Evolutionary conservation across 1,140 invertebrate species (phyloP), one percentile per base, ranked within the genome.

Genomic region (Harpegnathos saltator): DNA sequence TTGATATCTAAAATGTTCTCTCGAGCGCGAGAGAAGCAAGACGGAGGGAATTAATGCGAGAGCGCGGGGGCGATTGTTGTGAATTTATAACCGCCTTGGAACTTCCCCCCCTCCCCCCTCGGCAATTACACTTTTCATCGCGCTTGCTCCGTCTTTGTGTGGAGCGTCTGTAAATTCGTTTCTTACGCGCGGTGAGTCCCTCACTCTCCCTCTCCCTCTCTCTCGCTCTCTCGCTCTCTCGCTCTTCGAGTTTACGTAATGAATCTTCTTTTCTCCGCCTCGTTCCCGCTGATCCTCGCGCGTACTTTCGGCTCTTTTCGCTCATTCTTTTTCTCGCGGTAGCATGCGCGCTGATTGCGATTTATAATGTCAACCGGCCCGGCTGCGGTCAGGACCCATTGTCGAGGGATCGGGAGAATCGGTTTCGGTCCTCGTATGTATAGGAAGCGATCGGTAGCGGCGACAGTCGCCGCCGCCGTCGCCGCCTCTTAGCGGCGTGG

Each of bases 321-420:
- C 63, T 68, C 83, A 69, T 83, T 71, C 65, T 71, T 80, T 71
- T 59, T 69, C 48, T 52, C 65, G 38, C 22, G 63, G 85, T 82
- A 86, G 81, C 68, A 50, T 59, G 73, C 73, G 77, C 85, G 72
- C 86, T 91, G 91, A 92, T 92, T 92, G 91, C 91, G 90, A 92
- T 92, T 91, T 92, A 92, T 91, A 92, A 91, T 92, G 83, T 85
- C 78, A 85, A 85, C 85, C 78, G 75, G 61, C 4, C 52, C 59
- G 44, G 22, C 24, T 50, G 5, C 66, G 54, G 61, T 59, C 73
- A 52, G 61, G 63, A 61, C 38, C 89, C 82, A 90, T 89, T 89
- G 89, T 90, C 85, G 82, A 80, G 52, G 29, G 74, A 82, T 78
- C 74, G 82, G 58, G 61, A 48, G 56, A 73, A 88, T 88, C 83